These are phyloP conservation scores for Champsocephalus gunnari DNA, from an alignment of 2,797 vertebrate genomes.

Conservation along the genomic window DNA sequence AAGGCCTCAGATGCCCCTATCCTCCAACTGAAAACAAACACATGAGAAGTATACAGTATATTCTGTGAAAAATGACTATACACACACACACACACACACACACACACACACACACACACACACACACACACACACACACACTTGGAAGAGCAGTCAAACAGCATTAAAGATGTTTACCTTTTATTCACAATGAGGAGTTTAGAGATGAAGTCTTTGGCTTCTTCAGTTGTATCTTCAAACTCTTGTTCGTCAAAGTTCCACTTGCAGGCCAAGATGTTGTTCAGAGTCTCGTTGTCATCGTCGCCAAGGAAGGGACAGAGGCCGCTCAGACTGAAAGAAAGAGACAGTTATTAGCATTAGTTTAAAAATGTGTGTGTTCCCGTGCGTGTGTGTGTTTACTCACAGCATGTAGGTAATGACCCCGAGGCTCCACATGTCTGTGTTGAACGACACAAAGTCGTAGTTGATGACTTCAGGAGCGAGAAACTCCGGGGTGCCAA, in stretches of 20 bases:
- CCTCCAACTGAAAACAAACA: constrained; percentile 89
- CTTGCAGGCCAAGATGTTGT: constrained; percentile 93
- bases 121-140: neutral
- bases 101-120: too few relatives aligned
- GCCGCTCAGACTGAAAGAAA: constrained; percentile 89
- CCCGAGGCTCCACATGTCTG: constrained; percentile 99
- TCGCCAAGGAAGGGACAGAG: constrained; percentile 97
- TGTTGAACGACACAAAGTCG: constrained; percentile 97
- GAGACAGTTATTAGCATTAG: neutral
- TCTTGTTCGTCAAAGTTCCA: constrained; percentile 96
- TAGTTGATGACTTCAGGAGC: constrained; percentile 97
- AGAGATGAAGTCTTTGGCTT: constrained; percentile 95
- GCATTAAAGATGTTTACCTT: constrained; percentile 79
- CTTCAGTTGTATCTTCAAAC: constrained; percentile 89
- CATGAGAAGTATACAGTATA: neutral
- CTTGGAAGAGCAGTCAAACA: too few relatives aligned
- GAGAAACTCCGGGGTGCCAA: constrained; percentile 97
- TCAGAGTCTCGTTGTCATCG: constrained; percentile 92
- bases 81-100: neutral
- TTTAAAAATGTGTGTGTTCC: neutral
- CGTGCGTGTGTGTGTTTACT: constrained; percentile 68
- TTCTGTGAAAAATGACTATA: neutral
- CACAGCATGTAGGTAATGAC: constrained; percentile 99
- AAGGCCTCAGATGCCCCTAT: constrained; percentile 93
- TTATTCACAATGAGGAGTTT: constrained; percentile 94